Base-by-base conservation (phyloP, 2,797 vertebrate genomes). In the Spinibarbus caldwelli region DNA sequence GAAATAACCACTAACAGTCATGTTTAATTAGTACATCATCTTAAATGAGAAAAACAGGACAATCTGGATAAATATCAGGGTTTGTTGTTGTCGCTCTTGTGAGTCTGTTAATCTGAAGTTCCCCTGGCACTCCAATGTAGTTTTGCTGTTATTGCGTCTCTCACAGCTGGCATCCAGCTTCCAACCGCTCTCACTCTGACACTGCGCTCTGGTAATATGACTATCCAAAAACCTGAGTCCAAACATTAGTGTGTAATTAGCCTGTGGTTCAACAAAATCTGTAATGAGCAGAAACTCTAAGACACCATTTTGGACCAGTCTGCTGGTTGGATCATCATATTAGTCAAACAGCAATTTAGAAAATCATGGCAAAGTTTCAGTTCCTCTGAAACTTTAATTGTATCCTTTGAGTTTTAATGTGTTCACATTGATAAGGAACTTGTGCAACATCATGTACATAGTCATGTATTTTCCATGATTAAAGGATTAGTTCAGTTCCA, bases 121-220 rank as follows among this genome's bases (percentile, higher is more conserved):
- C 57, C 86, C 87, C 81, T 90, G 93, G 90, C 92, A 90, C 89
- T 90, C 76, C 72, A 88, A 90, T 91, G 89, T 86, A 90, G 66
- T 92, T 93, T 93, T 93, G 92, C 90, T 93, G 91, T 93, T 91
- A 90, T 88, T 92, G 86, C 70, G 80, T 86, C 86, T 92, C 93
- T 89, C 91, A 87, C 89, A 91, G 87, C 84, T 38, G 67, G 68
- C 85, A 59, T 76, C n/a, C 76, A 83, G 84, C 81, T 82, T 89
- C 83, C 71, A 88, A 73, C 64, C 34, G 23, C 88, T 86, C 87
- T 90, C 85, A 82, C 88, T 91, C 79, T 66, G 54, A 87, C 83
- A 88, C 70, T 26, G 62, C 38, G 26, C 36, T 85, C n/a, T 87
- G 82, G 75, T 86, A 86, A 73, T n/a, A 38, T 0, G 38, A 79